These are phyloP conservation scores for Drosophila novamexicana DNA, from an alignment of 1,140 invertebrate genomes.

Conservation along the genomic window DNA sequence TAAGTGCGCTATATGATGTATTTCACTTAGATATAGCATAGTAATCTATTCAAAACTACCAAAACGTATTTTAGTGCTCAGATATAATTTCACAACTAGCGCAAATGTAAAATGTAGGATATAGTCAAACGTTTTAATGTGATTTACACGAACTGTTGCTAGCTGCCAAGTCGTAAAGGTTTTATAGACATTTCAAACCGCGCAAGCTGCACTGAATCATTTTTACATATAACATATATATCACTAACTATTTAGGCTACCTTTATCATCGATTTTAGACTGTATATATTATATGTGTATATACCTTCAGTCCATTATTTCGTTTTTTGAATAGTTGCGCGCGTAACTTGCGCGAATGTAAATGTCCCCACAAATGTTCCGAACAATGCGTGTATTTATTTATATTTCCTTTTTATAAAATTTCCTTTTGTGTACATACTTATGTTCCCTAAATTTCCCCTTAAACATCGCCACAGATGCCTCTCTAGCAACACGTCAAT, in stretches of 20 bases:
- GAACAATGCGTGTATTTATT: background rate
- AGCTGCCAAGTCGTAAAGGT: slow-evolving; percentile 9
- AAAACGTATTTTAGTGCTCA: too few species aligned
- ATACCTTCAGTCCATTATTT: background rate
- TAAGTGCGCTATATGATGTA: slow-evolving; percentile 7
- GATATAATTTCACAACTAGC: slow-evolving; percentile 7
- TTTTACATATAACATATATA: too few species aligned
- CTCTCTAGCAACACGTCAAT: too few species aligned
- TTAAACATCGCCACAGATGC: background rate
- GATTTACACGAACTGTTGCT: background rate
- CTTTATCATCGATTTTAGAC: too few species aligned
- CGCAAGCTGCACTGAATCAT: too few species aligned
- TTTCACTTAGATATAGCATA: slow-evolving; percentile 3
- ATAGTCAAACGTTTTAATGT: background rate
- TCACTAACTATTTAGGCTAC: too few species aligned
- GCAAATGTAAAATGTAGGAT: background rate
- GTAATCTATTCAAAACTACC: background rate
- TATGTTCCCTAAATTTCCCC: background rate
- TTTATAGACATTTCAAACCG: background rate
- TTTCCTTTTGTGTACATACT: too few species aligned
- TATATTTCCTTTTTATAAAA: background rate
- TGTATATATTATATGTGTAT: too few species aligned
- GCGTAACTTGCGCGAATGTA: background rate
- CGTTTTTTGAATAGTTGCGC: background rate
- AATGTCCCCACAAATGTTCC: background rate